Base-by-base conservation (phyloP, 2,113 vertebrate genomes). In the Pseudolaguvia tuberculata region DNA sequence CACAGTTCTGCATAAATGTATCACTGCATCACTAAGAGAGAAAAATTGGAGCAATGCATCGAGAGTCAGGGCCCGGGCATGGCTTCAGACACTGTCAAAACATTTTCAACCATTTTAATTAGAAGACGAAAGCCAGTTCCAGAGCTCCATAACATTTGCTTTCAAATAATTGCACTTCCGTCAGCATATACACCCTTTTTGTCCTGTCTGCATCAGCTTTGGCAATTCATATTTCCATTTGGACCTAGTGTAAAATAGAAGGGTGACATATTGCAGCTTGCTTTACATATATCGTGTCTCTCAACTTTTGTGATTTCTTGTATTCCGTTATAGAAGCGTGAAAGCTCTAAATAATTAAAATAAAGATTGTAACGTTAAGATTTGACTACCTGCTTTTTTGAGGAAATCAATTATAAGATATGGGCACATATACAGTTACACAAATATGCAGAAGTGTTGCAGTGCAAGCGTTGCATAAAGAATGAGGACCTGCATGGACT, bases 71-170 rank as follows among this genome's bases (percentile, higher is more conserved):
- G 75, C 79, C 81, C 18, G 78, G 79, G 79, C 79, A 65, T 76
- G 79, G 75, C 67, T 83, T 83, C 75, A 82, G 76, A 82, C 70
- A 79, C 81, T 80, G 81, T 82, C 82, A 82, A 82, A 81, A 84
- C 78, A 84, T 82, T 79, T 83, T 77, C 75, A 78, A 80, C 82
- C 77, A 81, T 85, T 83, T 85, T 85, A 83, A 85, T 83, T 85
- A 82, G 78, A 82, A 77, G 78, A 74, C 77, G 79, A 79, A 82
- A 79, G 81, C 75, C 51, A 78, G 75, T 62, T 62, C 78, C 66
- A 35, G 66, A 72, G 79, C 78, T 79, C 78, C 80, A 83, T 78
- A 79, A 82, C 80, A 82, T 80, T 81, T 81, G 73, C 73, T 75
- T 81, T 82, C 78, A 82, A 55, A 81, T 79, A 82, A 82, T 79